Base-by-base conservation (phyloP, 2,113 vertebrate species). In the Pelmatolapia mariae region DNA sequence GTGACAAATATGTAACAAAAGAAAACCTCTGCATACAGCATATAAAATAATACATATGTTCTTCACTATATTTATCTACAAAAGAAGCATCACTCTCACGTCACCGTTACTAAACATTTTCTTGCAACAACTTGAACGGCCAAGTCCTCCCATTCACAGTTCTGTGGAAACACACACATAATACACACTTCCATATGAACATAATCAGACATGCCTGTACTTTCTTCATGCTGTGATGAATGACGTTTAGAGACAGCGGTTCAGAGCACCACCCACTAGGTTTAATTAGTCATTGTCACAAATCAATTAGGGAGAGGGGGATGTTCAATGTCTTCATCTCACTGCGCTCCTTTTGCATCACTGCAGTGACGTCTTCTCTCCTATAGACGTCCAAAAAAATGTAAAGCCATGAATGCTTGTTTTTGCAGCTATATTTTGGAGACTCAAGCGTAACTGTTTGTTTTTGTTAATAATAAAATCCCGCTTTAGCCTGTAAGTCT, bases 271-370 rank as follows among this genome's bases (percentile, higher is more conserved):
- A 86, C 89, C 91, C 76, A 86, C 93, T 66, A 86, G 87, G 81
- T 92, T 92, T 93, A 94, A 96, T 95, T 95, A 95, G 91, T 94
- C 92, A 92, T 88, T 95, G 93, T 95, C 92, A 92, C 88, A 88
- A 94, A 94, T 90, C 92, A 95, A 92, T 94, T 90, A 89, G 87
- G 24, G 47, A 66, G 83, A 89, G 83, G 61, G 68, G 83, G 87
- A 31, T 56, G 87, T 43, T 88, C 16, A 22, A 82, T 68, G 90
- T 87, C 90, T 94, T 93, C 83, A 87, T 94, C 78, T 89, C 40
- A 86, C 54, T 36, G 31, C 82, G 12, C 68, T 89, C 82, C 38
- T 86, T 85, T 40, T 78, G 54, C 13, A 40, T 83, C 78, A 15
- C 53, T 36, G 63, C 78, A 54, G 71, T 68, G 43, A 45, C 8